phyloP scores from a whole-genome alignment of 2,797 vertebrate species.

The Tapirus indicus region DNA sequence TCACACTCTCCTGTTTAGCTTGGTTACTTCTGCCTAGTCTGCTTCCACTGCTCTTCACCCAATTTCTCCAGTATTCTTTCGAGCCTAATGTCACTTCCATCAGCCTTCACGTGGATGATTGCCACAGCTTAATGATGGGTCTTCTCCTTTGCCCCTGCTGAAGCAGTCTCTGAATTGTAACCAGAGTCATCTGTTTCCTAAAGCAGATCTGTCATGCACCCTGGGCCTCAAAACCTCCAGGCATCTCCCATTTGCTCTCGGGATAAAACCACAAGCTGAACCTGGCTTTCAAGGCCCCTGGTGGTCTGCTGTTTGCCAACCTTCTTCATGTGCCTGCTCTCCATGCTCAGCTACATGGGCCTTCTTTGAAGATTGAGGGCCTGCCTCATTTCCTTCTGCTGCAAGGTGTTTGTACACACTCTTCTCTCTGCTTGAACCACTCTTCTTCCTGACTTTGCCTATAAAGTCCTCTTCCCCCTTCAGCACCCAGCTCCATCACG shows the following conservation, averaged over 20 bases:
- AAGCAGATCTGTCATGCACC: background rate
- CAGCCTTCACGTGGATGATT: background rate
- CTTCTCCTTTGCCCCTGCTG: background rate
- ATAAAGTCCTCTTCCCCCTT: background rate
- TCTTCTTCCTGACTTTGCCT: background rate
- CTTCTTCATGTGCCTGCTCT: background rate
- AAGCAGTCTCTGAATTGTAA: background rate
- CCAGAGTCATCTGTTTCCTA: background rate
- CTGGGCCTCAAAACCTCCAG: too few species aligned
- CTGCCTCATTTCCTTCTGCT: background rate
- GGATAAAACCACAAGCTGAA: background rate
- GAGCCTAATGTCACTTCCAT: background rate
- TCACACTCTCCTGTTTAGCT: fast-evolving
- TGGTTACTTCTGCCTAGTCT: background rate
- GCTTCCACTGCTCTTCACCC: background rate
- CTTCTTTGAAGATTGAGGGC: background rate
- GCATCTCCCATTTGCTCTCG: background rate
- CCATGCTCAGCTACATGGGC: fast-evolving
- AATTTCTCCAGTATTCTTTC: background rate
- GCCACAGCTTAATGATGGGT: too few species aligned
- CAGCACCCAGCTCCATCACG: background rate
- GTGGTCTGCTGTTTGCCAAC: background rate
- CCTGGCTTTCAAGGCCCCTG: background rate
- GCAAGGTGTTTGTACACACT: background rate
- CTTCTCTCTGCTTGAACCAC: background rate